phyloP scores from a whole-genome alignment of 2,113 vertebrate genomes.

The Sclerurus mexicanus region DNA sequence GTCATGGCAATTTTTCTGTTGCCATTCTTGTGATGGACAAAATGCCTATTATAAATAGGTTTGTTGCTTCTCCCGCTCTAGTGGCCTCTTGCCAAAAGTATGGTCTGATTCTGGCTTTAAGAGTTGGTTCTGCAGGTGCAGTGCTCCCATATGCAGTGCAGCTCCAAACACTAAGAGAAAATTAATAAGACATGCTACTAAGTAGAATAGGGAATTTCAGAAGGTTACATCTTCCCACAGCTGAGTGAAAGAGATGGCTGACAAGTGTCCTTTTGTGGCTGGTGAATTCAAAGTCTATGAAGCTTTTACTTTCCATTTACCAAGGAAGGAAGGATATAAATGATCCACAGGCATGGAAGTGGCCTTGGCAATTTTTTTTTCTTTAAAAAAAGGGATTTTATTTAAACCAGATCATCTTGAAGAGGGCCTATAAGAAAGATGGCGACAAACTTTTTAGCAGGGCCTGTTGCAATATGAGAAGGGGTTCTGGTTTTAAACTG shows the following conservation, averaged over 20 bases:
- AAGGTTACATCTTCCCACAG: neutral
- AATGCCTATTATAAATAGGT: constrained; percentile 30
- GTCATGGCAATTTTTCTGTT: constrained; percentile 39
- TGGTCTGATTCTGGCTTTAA: neutral
- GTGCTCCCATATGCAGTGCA: neutral
- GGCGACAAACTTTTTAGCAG: neutral
- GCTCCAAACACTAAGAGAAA: neutral
- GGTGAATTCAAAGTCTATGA: neutral
- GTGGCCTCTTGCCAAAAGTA: neutral
- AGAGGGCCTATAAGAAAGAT: neutral
- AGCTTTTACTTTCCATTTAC: neutral
- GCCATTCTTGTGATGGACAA: constrained; percentile 41
- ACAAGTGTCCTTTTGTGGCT: neutral
- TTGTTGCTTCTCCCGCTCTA: neutral
- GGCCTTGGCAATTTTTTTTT: neutral
- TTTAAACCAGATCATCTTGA: neutral
- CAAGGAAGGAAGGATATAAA: neutral
- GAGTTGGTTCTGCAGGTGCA: neutral
- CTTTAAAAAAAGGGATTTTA: neutral
- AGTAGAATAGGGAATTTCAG: neutral
- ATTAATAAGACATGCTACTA: neutral
- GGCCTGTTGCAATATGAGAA: neutral
- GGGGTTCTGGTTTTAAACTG: neutral
- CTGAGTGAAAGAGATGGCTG: neutral
- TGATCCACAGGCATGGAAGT: neutral